Conservation (phyloP, 2,888 invertebrate genomes). For the Temnothorax unifasciatus region DNA sequence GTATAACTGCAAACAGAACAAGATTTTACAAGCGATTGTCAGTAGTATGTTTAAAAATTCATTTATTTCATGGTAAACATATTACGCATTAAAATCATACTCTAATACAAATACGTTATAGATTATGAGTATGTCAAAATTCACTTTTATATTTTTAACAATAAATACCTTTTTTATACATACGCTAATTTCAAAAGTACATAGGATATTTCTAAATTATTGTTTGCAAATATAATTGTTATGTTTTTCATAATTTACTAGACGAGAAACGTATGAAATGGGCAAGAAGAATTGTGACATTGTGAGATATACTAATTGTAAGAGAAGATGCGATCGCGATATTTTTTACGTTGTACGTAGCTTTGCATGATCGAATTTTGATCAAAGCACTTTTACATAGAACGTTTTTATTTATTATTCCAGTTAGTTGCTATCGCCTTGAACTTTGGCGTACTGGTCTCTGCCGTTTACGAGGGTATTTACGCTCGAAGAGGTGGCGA, state of each 20-base stretch:
- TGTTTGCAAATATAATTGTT: not conserved
- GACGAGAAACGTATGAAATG: not conserved
- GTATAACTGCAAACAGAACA: not conserved
- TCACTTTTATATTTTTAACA: not conserved
- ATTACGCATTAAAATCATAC: too few species aligned
- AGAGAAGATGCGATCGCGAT: not conserved
- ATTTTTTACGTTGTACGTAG: not conserved
- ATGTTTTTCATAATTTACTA: not conserved
- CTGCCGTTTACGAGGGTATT: conserved; percentile 93
- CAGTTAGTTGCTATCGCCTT: conserved; percentile 93
- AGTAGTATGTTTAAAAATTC: not conserved
- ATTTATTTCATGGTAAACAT: not conserved
- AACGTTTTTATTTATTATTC: conserved; percentile 73
- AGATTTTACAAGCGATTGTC: not conserved
- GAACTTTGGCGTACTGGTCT: conserved; percentile 92
- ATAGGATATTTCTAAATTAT: not conserved
- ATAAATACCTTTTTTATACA: not conserved
- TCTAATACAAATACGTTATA: not conserved
- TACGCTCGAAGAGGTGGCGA: conserved; percentile 94
- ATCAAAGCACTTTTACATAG: not conserved
- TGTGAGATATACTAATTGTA: too few species aligned
- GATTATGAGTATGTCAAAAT: not conserved
- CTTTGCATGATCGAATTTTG: not conserved
- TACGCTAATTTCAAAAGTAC: not conserved
- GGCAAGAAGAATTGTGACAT: not conserved